Base-by-base conservation (phyloP, 1,140 invertebrate species). In the Ganaspis sp. region DNA sequence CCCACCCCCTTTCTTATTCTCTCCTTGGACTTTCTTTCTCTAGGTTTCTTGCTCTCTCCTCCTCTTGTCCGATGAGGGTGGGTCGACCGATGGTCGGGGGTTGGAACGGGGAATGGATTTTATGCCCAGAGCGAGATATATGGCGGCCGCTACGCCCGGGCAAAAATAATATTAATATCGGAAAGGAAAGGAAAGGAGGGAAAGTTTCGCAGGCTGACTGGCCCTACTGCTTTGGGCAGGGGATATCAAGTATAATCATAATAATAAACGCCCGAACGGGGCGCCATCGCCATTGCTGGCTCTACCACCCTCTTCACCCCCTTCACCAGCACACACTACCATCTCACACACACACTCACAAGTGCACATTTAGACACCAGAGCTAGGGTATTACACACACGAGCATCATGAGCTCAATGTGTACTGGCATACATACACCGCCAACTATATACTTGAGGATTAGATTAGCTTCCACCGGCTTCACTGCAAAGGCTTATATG, bases 141-240 rank as follows among this genome's bases (percentile, higher is more conserved):
- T 90, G 88, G 89, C 89, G 88, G 89, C 88, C 88, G 88, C 89
- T 90, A 89, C 87, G 89, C 89, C 89, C 89, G 89, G 89, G 89
- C 89, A 90, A 90, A 90, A 90, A 90, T 90, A 90, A 90, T 90
- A 90, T 90, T 90, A 90, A 90, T 89, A 90, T 90, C 89, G 89
- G 89, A 90, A 90, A 90, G 88, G 87, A 90, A 88, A 87, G 87
- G 87, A 88, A 80, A 76, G 77, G 79, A 58, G 53, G 89, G 88
- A 90, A 90, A 89, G 88, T 90, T 89, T 90, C 84, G 89, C 89
- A 89, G 89, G 87, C 87, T 87, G 84, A 87, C 87, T 87, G 84
- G 87, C 85, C 87, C 86, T 85, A 86, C 82, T 86, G 86, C 88
- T 90, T 90, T 89, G 88, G 89, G 89, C 89, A 90, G 88, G 89